Evolutionary conservation across 1,140 invertebrate genomes (phyloP).

Genomic region (Leptinotarsa lineolata): DNA sequence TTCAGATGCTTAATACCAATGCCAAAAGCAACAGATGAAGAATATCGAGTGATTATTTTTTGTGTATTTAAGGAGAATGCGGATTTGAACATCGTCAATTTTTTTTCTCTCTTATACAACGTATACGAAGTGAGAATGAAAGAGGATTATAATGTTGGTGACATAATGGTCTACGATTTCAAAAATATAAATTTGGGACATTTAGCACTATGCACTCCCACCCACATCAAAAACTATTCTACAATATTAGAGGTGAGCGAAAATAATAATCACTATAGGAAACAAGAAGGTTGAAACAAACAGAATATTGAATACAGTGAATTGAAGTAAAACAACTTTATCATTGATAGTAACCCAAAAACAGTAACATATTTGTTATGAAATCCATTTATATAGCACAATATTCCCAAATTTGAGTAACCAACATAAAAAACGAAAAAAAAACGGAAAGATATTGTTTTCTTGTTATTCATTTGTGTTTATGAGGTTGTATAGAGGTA

Average conservation of each 20-base stretch:
- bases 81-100: conserved; percentile 32
- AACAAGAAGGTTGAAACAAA: too few species aligned
- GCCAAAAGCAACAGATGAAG: conserved; percentile 32
- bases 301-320: too few species aligned
- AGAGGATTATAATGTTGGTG: conserved; percentile 33
- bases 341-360: too few species aligned
- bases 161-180: conserved; percentile 39
- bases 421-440: too few species aligned
- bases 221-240: conserved; percentile 27
- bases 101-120: conserved; percentile 35
- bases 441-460: too few species aligned
- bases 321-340: too few species aligned
- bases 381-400: too few species aligned
- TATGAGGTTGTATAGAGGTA: too few species aligned
- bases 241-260: conserved; percentile 35
- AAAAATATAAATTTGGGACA: conserved; percentile 31
- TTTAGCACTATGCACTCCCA: conserved; percentile 31
- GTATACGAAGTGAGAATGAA: conserved; percentile 36
- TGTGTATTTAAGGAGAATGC: conserved; percentile 27
- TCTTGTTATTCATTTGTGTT: too few species aligned
- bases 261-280: too few species aligned
- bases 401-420: too few species aligned
- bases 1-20: conserved; percentile 34
- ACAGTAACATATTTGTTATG: too few species aligned
- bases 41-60: conserved; percentile 32